phyloP scores from a whole-genome alignment of 2,888 invertebrate genomes.

The Pseudococcus viburni region DNA sequence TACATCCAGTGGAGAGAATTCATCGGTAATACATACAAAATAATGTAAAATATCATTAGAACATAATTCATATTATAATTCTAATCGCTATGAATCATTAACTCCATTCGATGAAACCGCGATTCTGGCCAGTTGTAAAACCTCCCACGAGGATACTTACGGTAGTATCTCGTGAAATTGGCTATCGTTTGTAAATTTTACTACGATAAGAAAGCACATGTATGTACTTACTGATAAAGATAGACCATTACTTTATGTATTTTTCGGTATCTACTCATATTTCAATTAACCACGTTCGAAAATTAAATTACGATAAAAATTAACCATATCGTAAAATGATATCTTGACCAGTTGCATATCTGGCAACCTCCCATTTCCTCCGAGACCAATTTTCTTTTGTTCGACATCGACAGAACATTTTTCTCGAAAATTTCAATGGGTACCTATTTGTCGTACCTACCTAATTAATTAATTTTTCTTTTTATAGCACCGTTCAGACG shows the following conservation, averaged over 20 bases:
- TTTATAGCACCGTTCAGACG: slow-evolving; percentile 56
- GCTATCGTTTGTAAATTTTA: background rate
- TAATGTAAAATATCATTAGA: background rate
- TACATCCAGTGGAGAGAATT: slow-evolving; percentile 36
- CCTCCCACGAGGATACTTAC: background rate
- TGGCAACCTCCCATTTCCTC: slow-evolving; percentile 41
- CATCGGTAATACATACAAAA: slow-evolving; percentile 23
- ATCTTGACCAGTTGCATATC: background rate
- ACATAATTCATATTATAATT: background rate
- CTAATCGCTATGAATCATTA: background rate
- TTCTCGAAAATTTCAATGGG: background rate
- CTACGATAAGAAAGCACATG: slow-evolving; percentile 6
- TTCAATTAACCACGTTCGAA: slow-evolving; percentile 12
- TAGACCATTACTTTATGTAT: background rate
- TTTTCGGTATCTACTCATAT: background rate
- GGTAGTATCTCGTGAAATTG: background rate
- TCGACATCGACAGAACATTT: background rate
- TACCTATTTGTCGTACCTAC: too few species aligned
- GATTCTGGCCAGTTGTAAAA: background rate
- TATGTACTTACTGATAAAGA: background rate
- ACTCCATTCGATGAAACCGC: background rate
- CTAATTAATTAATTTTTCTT: slow-evolving; percentile 28
- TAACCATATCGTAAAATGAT: background rate
- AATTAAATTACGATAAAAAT: background rate
- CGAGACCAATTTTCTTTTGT: background rate